Percentiles rank a stretch among this genome's conserved stretches.
Evolutionary conservation across 2,113 vertebrate genomes (phyloP).

Genomic region (Xiphophorus couchianus): DNA sequence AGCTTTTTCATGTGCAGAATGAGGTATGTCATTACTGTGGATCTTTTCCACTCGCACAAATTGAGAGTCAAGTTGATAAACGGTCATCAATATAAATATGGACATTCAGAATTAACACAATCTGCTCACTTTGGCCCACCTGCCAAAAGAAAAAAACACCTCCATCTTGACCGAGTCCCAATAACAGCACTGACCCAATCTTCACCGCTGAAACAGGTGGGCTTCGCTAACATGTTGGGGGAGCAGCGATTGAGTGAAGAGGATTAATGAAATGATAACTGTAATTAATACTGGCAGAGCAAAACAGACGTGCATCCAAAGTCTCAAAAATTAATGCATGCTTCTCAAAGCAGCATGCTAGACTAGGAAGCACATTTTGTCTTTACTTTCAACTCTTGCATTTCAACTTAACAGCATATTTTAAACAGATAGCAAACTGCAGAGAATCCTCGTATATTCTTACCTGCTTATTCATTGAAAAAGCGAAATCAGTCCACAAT

Average conservation of each 20-base stretch:
- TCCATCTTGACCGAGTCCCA: conserved; percentile 26
- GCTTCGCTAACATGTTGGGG: conserved; percentile 33
- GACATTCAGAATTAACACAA: conserved; percentile 60
- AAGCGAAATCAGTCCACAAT: not conserved
- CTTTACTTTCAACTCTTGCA: not conserved
- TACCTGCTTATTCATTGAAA: not conserved
- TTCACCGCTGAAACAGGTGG: conserved; percentile 65
- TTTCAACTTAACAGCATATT: not conserved
- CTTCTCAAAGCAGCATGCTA: not conserved
- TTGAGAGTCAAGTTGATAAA: conserved; percentile 59
- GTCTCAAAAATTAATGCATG: not conserved
- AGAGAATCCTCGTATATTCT: not conserved
- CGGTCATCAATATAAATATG: conserved; percentile 39
- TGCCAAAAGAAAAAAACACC: conserved; percentile 56
- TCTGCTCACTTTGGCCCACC: conserved; percentile 57
- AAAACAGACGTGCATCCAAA: conserved; percentile 42
- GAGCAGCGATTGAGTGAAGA: conserved; percentile 22
- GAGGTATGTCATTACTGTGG: conserved; percentile 9
- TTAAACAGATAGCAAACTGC: not conserved
- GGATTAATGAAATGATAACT: conserved; percentile 61
- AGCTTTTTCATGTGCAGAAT: not conserved
- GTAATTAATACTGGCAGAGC: conserved; percentile 60
- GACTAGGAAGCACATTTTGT: not conserved
- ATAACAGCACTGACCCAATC: conserved; percentile 47
- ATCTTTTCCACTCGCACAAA: conserved; percentile 17